Evolutionary conservation across 2,888 invertebrate species (phyloP).

Genomic region (Melieria crassipennis): DNA sequence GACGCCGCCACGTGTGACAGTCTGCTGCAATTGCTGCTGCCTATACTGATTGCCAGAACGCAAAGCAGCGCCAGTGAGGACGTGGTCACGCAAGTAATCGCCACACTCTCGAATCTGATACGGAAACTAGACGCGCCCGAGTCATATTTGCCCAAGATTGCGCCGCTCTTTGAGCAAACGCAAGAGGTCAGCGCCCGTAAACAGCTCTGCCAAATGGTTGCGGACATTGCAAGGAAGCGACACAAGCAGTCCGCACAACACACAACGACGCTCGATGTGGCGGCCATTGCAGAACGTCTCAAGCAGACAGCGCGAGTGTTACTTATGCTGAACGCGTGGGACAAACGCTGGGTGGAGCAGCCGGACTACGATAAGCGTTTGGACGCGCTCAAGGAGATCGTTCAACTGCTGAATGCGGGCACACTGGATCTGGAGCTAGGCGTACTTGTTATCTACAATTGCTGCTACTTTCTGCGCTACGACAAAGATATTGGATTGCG

Average conservation of each 20-base stretch:
- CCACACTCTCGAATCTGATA: conserved; percentile 79
- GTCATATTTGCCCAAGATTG: conserved; percentile 74
- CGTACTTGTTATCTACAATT: conserved; percentile 82
- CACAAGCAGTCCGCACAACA: conserved; percentile 42
- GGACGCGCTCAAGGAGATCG: conserved; percentile 78
- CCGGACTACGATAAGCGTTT: conserved; percentile 88
- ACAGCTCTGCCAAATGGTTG: conserved; percentile 73
- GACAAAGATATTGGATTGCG: conserved; percentile 86
- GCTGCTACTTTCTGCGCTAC: conserved; percentile 79
- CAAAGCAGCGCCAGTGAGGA: conserved; percentile 73
- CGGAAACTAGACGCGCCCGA: conserved; percentile 74
- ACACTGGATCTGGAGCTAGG: conserved; percentile 73
- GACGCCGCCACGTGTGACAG: conserved; percentile 75
- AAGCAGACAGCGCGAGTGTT: conserved; percentile 70
- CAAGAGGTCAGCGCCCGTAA: conserved; percentile 74
- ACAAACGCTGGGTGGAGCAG: conserved; percentile 90
- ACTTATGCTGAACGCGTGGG: conserved; percentile 84
- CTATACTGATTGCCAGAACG: conserved; percentile 76
- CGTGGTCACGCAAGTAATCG: conserved; percentile 75
- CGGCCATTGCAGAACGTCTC: conserved; percentile 41
- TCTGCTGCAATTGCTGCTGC: conserved; percentile 76
- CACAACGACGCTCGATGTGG: conserved; percentile 45
- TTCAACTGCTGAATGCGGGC: conserved; percentile 63
- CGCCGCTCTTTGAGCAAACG: conserved; percentile 78
- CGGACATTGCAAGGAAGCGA: conserved; percentile 69